A percentile compares a stretch with the other conserved stretches of the same genome.
These are phyloP conservation scores for Blastomussa wellsi DNA, from an alignment of 92 coral and sea anemone genomes.

Conservation along the genomic window DNA sequence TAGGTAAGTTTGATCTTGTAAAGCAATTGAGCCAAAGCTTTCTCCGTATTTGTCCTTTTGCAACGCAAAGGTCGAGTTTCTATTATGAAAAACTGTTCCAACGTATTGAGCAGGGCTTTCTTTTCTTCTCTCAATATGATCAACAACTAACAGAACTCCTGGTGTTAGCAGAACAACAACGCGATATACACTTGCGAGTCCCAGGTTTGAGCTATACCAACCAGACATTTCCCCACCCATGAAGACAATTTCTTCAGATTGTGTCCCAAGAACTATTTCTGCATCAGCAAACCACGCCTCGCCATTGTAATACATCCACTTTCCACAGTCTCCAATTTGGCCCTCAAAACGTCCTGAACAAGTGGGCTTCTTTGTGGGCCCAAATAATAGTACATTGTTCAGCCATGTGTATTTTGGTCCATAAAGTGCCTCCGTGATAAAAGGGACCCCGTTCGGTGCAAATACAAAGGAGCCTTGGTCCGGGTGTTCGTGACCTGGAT, in stretches of 20 bases:
- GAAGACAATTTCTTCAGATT: slow-evolving; percentile 50
- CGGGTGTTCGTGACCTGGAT: slow-evolving; percentile 96
- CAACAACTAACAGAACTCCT: slow-evolving; percentile 69
- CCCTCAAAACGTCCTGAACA: slow-evolving; percentile 64
- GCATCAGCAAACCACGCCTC: slow-evolving; percentile 74
- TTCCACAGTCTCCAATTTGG: slow-evolving; percentile 77
- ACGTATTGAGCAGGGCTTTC: slow-evolving; percentile 54
- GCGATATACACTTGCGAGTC: slow-evolving; percentile 71
- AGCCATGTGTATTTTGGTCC: slow-evolving; percentile 96
- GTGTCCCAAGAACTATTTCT: slow-evolving; percentile 64
- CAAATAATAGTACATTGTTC: slow-evolving; percentile 78
- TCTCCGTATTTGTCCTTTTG: slow-evolving; percentile 28
- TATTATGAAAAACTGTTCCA: slow-evolving; percentile 89
- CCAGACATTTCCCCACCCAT: slow-evolving; percentile 82
- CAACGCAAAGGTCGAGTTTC: slow-evolving; percentile 44
- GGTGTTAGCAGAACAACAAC: slow-evolving; percentile 54
- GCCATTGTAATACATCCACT: slow-evolving; percentile 55
- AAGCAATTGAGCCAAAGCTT: slow-evolving; percentile 30
- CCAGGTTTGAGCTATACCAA: slow-evolving; percentile 65
- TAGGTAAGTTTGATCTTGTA: slow-evolving; percentile 31
- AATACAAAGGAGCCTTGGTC: slow-evolving; percentile 94
- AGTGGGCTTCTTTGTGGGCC: slow-evolving; percentile 35
- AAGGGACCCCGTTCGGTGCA: slow-evolving; percentile 74
- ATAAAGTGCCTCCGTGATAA: slow-evolving; percentile 83
- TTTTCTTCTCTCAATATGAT: slow-evolving; percentile 49